phyloP scores from a whole-genome alignment of 1,140 invertebrate species.

The Trachymyrmex cornetzi region DNA sequence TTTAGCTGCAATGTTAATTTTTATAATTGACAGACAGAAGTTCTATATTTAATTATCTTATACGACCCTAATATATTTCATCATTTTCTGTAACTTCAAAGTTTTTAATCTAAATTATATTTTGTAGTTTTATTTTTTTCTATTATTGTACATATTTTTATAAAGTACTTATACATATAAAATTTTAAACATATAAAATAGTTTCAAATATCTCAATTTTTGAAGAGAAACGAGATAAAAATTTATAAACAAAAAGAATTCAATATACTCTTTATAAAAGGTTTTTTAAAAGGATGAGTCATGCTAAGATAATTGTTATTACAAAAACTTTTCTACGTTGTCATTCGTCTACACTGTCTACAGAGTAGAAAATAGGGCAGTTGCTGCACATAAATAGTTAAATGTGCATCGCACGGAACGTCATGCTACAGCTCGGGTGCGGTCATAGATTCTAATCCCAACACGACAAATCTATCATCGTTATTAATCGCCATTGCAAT shows the following conservation, averaged over 20 bases:
- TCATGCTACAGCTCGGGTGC: background rate
- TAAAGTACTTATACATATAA: background rate
- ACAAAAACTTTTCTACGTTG: background rate
- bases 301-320: background rate
- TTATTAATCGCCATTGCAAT: slow-evolving; percentile 44
- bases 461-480: slow-evolving; percentile 45
- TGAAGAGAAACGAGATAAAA: background rate
- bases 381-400: background rate
- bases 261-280: background rate
- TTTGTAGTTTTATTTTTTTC: background rate
- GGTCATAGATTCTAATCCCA: slow-evolving; percentile 37
- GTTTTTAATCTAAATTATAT: background rate
- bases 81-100: slow-evolving; percentile 6
- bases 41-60: background rate
- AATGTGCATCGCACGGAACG: background rate
- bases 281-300: background rate
- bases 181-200: slow-evolving; percentile 8
- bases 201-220: background rate
- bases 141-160: background rate
- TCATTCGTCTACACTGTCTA: background rate
- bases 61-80: background rate
- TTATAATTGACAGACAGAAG: background rate
- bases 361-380: background rate
- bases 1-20: background rate
- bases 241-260: background rate